Evolutionary conservation across 2,888 invertebrate genomes (phyloP).

Genomic region (Cephus pulcher): DNA sequence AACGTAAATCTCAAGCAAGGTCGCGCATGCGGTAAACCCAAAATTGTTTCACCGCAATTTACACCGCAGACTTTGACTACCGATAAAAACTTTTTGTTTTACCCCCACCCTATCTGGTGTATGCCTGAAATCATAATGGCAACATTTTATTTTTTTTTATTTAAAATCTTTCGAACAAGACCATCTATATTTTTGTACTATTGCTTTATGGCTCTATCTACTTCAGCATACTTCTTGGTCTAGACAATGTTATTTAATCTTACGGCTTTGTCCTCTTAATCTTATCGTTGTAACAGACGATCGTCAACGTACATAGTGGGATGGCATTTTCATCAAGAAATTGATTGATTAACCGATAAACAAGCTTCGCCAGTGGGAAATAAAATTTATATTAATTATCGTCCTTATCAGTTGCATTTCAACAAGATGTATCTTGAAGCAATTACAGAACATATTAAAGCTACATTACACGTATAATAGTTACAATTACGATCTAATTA

Average conservation of each 20-base stretch:
- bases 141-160: not conserved
- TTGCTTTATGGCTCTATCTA: not conserved
- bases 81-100: not conserved
- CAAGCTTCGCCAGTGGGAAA: not conserved
- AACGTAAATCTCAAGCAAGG: slow-evolving; percentile 33
- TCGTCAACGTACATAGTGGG: not conserved
- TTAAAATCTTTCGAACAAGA: not conserved
- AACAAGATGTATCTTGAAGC: not conserved
- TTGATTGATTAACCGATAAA: not conserved
- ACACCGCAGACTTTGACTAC: slow-evolving; percentile 18
- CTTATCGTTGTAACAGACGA: not conserved
- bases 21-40: slow-evolving; percentile 34
- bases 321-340: not conserved
- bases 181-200: not conserved
- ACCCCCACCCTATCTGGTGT: no score
- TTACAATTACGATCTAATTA: not conserved
- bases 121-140: not conserved
- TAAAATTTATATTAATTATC: not conserved
- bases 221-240: not conserved
- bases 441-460: not conserved
- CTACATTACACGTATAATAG: not conserved
- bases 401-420: not conserved
- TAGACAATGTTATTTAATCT: not conserved
- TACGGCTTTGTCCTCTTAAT: not conserved
- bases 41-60: slow-evolving; percentile 33